Conservation (phyloP, 2,888 invertebrate species). For the Myopa tessellatipennis region DNA sequence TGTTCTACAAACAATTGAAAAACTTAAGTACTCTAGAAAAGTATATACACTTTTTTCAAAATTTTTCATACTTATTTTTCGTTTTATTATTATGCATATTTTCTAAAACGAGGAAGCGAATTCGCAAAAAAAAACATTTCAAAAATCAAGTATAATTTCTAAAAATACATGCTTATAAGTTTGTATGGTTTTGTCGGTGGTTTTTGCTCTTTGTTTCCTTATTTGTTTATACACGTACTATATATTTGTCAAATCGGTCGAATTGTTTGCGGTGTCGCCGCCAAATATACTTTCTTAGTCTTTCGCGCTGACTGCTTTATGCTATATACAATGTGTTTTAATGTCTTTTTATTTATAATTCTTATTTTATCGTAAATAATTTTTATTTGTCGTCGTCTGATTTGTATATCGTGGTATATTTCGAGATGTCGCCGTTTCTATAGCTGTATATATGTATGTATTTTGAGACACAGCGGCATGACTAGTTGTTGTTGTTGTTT, state of each 20-base stretch:
- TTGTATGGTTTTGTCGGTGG: not conserved
- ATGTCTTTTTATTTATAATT: no score
- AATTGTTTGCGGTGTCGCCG: conserved; percentile 12
- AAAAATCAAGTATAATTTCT: conserved; percentile 54
- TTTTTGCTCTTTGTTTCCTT: no score
- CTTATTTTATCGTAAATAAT: no score
- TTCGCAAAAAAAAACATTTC: conserved; percentile 33
- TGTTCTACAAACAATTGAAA: no score
- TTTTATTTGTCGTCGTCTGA: not conserved
- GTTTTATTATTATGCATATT: not conserved
- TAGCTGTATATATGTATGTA: not conserved
- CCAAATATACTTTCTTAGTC: not conserved
- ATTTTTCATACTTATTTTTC: not conserved
- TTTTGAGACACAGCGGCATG: not conserved
- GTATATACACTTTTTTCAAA: no score
- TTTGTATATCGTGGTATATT: not conserved
- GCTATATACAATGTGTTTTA: no score
- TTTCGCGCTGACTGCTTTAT: no score
- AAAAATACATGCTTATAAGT: conserved; percentile 50
- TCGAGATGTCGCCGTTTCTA: conserved; percentile 4
- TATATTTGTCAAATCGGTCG: conserved; percentile 36
- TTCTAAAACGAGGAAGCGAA: conserved; percentile 1
- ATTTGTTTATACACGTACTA: not conserved
- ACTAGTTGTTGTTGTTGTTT: not conserved
- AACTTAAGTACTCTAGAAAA: no score